These are phyloP conservation scores for Danio tinwini DNA, from an alignment of 2,797 vertebrate genomes.

Conservation along the genomic window DNA sequence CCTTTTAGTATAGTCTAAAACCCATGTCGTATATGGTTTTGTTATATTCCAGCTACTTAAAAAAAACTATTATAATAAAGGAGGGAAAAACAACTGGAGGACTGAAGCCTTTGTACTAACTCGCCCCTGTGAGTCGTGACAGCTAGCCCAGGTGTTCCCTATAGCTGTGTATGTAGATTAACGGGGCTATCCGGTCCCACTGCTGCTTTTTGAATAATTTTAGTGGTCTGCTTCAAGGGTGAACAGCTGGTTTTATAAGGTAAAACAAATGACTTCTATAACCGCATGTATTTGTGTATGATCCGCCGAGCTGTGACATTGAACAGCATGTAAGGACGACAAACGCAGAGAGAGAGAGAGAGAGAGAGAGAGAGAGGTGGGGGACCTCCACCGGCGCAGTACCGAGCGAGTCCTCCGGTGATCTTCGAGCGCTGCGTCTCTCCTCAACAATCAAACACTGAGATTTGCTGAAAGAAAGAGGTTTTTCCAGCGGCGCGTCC, in stretches of 20 bases:
- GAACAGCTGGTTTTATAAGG: neutral
- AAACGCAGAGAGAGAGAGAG: conserved; percentile 31
- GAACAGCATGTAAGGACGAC: conserved; percentile 52
- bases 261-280: neutral
- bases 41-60: neutral
- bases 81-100: neutral
- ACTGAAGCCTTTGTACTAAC: neutral
- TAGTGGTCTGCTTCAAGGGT: neutral
- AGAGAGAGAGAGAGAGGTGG: neutral
- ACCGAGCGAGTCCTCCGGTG: conserved; percentile 55
- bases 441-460: conserved; percentile 58
- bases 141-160: neutral
- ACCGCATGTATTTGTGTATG: neutral
- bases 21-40: neutral
- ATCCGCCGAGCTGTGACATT: conserved; percentile 50
- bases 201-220: neutral
- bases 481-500: conserved; percentile 28
- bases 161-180: neutral
- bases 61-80: no score
- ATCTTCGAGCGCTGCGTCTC: conserved; percentile 60
- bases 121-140: neutral
- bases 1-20: neutral
- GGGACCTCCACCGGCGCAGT: conserved; percentile 57
- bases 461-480: conserved; percentile 63
- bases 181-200: neutral